Percentiles rank a stretch among this genome's conserved stretches.
Evolutionary conservation across 2,113 vertebrate species (phyloP).

Genomic region (Myxocyprinus asiaticus): DNA sequence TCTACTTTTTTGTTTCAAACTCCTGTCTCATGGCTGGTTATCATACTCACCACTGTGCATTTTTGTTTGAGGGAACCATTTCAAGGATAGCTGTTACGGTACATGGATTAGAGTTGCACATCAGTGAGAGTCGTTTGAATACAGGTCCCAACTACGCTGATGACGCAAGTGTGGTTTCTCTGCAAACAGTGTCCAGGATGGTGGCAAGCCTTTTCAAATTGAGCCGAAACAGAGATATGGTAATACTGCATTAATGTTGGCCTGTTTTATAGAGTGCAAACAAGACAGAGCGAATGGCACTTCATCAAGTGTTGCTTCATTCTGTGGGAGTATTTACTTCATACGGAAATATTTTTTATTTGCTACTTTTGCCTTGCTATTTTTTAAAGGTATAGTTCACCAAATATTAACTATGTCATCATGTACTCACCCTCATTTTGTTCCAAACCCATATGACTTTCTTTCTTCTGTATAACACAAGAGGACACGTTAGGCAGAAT

Average conservation of each 20-base stretch:
- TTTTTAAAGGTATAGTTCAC: too few species aligned
- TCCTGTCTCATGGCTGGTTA: too few species aligned
- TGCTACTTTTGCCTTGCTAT: background rate
- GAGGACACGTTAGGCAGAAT: too few species aligned
- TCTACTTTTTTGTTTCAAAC: background rate
- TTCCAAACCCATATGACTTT: too few species aligned
- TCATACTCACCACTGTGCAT: background rate
- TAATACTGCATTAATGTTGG: background rate
- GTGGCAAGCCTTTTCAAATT: conserved; percentile 47
- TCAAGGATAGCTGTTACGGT: conserved; percentile 1
- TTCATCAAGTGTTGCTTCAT: background rate
- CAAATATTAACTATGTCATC: too few species aligned
- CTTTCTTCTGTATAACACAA: too few species aligned
- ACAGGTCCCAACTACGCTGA: background rate
- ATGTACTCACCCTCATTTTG: too few species aligned
- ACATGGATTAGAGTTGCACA: conserved; percentile 15
- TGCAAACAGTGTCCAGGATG: conserved; percentile 40
- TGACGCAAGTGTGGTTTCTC: conserved; percentile 16
- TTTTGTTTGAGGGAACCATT: conserved; percentile 24
- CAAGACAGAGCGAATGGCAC: background rate
- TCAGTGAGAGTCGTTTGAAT: conserved; percentile 39
- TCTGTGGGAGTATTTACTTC: background rate
- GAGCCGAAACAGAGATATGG: conserved; percentile 24
- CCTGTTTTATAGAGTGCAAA: background rate
- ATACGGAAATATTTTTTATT: background rate